Conservation (phyloP, 2,888 invertebrate species). For the Trichogramma dendrolimi region DNA sequence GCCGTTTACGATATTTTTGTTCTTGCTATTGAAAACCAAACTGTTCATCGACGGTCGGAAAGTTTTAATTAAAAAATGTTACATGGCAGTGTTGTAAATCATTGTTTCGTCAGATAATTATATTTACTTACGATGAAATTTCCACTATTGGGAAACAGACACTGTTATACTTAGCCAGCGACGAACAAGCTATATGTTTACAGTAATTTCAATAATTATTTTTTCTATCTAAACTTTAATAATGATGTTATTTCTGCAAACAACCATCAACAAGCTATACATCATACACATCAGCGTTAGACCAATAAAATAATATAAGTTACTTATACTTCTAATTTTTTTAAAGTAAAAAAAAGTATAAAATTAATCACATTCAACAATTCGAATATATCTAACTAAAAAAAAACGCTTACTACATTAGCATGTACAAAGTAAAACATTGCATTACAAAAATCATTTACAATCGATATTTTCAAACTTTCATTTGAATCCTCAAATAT, state of each 20-base stretch:
- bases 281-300: conserved; percentile 4
- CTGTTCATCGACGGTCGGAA: conserved; percentile 5
- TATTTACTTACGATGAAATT: conserved; percentile 8
- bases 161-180: conserved; percentile 13
- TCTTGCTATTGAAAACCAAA: background rate
- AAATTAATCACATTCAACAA: conserved; percentile 22
- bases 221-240: conserved; percentile 4
- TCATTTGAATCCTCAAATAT: conserved; percentile 16
- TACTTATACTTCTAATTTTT: conserved; percentile 2
- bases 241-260: conserved; percentile 17
- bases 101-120: conserved; percentile 14
- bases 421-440: conserved; percentile 15
- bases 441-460: conserved; percentile 20
- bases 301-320: background rate
- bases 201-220: conserved; percentile 7
- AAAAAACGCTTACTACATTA: background rate
- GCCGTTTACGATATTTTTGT: no score
- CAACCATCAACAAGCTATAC: conserved; percentile 12
- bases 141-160: conserved; percentile 18
- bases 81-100: conserved; percentile 27
- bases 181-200: conserved; percentile 15
- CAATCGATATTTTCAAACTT: conserved; percentile 22
- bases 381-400: conserved; percentile 19
- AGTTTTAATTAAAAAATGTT: conserved; percentile 26
- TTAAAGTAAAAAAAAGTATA: conserved; percentile 12